phyloP scores from a whole-genome alignment of 2,888 invertebrate species.

The Carpatolechia fugitivella region DNA sequence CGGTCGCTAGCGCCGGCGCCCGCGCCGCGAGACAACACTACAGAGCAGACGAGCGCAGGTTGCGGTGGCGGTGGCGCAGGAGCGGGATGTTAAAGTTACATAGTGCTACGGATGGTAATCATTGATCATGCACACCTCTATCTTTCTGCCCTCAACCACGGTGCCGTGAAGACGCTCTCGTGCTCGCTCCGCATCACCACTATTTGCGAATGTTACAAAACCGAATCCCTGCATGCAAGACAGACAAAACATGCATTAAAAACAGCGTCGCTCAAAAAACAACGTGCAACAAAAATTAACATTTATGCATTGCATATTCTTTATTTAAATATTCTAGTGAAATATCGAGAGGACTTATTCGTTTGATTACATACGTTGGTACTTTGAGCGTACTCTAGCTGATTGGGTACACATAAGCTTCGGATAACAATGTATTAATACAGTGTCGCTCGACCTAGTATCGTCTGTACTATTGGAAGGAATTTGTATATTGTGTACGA shows the following conservation, averaged over 20 bases:
- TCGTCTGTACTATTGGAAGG: slow-evolving; percentile 61
- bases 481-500: slow-evolving; percentile 50
- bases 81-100: slow-evolving; percentile 83
- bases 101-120: slow-evolving; percentile 81
- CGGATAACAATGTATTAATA: slow-evolving; percentile 70
- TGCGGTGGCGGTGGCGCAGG: slow-evolving; percentile 78
- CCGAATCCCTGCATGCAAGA: slow-evolving; percentile 99
- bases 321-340: slow-evolving; percentile 73
- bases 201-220: slow-evolving; percentile 99
- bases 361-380: slow-evolving; percentile 74
- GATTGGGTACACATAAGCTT: slow-evolving; percentile 78
- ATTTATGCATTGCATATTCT: slow-evolving; percentile 81
- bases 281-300: slow-evolving; percentile 87
- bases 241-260: slow-evolving; percentile 97
- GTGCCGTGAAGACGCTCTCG: slow-evolving; percentile 99
- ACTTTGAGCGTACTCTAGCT: slow-evolving; percentile 79
- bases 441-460: slow-evolving; percentile 66
- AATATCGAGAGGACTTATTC: slow-evolving; percentile 71
- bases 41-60: slow-evolving; percentile 79
- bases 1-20: slow-evolving; percentile 27
- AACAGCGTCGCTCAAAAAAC: slow-evolving; percentile 88
- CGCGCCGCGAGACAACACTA: slow-evolving; percentile 70
- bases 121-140: slow-evolving; percentile 99
- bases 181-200: slow-evolving; percentile 99
- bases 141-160: slow-evolving; percentile 99